These are phyloP conservation scores for Psittacula derbiana DNA, from an alignment of 2,797 vertebrate species.

Conservation along the genomic window DNA sequence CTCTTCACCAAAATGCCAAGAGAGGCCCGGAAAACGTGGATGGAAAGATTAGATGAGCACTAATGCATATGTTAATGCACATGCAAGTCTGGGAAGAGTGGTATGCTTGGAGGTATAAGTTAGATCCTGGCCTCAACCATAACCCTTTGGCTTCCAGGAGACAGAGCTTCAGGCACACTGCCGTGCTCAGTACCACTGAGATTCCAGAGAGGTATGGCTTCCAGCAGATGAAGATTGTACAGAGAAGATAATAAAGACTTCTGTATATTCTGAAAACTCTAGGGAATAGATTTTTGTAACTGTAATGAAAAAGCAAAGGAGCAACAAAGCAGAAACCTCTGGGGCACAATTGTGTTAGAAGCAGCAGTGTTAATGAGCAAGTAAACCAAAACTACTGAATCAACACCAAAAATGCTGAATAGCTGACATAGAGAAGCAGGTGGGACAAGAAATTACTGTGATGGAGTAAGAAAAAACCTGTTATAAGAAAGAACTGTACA, in stretches of 20 bases:
- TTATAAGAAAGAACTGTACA: background rate
- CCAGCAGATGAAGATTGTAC: background rate
- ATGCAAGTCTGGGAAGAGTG: background rate
- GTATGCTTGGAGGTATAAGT: background rate
- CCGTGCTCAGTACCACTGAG: fast-evolving
- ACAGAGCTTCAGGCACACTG: background rate
- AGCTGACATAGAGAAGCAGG: background rate
- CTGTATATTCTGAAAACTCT: background rate
- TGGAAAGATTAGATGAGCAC: background rate
- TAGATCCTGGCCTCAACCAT: background rate
- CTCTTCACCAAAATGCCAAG: background rate
- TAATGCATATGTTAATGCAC: background rate
- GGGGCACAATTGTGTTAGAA: background rate
- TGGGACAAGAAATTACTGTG: background rate
- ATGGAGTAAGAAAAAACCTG: background rate
- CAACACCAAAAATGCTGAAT: background rate
- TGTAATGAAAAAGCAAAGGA: background rate
- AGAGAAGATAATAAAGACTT: background rate
- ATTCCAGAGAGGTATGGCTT: background rate
- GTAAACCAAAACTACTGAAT: background rate
- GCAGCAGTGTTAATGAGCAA: background rate
- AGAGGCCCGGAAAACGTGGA: background rate
- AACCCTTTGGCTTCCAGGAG: background rate
- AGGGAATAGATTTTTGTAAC: background rate
- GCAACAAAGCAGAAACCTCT: background rate